Evolutionary conservation across 64 coral and sea anemone genomes (phyloP), one percentile per base, ranked within the genome.

Genomic region (Montipora efflorescens): DNA sequence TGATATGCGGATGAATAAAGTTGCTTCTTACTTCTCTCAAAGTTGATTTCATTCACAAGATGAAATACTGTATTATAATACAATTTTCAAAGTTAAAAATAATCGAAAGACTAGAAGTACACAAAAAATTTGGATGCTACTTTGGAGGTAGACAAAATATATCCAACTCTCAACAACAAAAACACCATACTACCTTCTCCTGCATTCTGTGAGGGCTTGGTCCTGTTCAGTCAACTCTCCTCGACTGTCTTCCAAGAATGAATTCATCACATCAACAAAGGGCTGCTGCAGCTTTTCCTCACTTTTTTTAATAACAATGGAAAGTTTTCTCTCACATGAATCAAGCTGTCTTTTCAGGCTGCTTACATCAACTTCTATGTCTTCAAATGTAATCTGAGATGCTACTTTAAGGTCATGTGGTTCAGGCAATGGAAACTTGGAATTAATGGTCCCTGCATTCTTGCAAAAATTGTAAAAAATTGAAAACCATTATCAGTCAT

Each of bases 371-470:
- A 77, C 72, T 36, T 91, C 85, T 9, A 92, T 74, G 79, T 97
- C 95, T 66, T 97, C 95, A 92, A 97, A 97, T 4, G 79, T 91
- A 15, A 97, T 50, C 89, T 97, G 95, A 67, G 95, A 97, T 77
- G 95, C 95, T 73, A 67, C 51, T 64, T 83, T 76, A 15, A 97
- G 93, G 75, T 97, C 95, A 78, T 89, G 67, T 77, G 95, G 95
- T 79, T 97, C 95, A 10, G 92, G 95, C 15, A 97, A 77, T 23
- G 95, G 95, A 84, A 97, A 97, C 68, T 84, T 91, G 3, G 83
- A 87, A 78, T 80, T 88, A 51, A 97, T 81, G 75, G 95, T 97
- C 14, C 95, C 95, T 84, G 95, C 95, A 94, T 97, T 92, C 95
- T 97, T 9, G 36, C 43, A 74, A 78, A n/a, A 67, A 15, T 61